Conservation (phyloP, 2,113 vertebrate genomes). For the Otus sunia region DNA sequence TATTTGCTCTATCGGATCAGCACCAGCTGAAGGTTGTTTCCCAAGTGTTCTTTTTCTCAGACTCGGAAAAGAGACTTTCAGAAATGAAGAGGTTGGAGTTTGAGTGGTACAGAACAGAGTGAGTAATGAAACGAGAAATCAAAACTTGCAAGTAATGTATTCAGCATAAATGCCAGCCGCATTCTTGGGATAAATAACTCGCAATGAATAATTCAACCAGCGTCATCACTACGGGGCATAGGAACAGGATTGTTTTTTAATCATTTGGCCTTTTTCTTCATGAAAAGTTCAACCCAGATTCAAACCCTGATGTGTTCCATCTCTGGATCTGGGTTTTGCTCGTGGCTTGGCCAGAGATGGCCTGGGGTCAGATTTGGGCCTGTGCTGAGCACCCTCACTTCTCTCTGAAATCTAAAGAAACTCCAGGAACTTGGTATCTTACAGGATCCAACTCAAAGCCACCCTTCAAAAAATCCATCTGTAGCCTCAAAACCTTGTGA, state of each 20-base stretch:
- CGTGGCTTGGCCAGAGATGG: background rate
- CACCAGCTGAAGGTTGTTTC: slow-evolving; percentile 27
- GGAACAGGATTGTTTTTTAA: slow-evolving; percentile 17
- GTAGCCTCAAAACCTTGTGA: background rate
- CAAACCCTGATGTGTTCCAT: background rate
- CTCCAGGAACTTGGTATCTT: background rate
- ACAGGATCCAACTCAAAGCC: background rate
- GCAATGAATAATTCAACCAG: slow-evolving; percentile 62
- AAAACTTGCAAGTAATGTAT: slow-evolving; percentile 63
- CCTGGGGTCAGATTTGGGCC: background rate
- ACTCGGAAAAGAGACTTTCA: slow-evolving; percentile 2
- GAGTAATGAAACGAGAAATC: slow-evolving; percentile 60
- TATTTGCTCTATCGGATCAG: background rate
- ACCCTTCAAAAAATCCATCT: background rate
- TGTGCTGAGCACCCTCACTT: background rate
- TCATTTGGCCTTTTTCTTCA: slow-evolving; percentile 30
- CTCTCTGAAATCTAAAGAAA: background rate
- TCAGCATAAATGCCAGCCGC: slow-evolving; percentile 44
- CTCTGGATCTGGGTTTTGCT: background rate
- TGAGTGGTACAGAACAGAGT: background rate
- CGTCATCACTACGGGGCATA: slow-evolving; percentile 23
- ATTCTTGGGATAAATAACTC: slow-evolving; percentile 51
- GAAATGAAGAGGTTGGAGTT: background rate
- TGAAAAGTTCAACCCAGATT: slow-evolving; percentile 7
- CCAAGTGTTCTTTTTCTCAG: slow-evolving; percentile 53